phyloP scores from a whole-genome alignment of 2,797 vertebrate genomes.

The Toxotes lorentzi region DNA sequence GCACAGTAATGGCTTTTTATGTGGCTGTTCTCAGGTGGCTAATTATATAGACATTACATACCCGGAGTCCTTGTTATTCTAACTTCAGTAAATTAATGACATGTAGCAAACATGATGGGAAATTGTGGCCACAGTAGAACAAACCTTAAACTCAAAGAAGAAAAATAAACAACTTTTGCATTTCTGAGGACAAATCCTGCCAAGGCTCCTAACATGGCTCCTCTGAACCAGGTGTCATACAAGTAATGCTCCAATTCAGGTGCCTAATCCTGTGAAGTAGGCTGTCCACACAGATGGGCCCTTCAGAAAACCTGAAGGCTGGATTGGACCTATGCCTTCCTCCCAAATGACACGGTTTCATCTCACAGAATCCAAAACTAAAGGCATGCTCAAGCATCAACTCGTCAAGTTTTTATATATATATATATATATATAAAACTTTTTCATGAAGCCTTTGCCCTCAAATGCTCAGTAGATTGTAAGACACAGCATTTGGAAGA shows the following conservation, averaged over 20 bases:
- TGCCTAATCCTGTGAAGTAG: not conserved
- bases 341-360: not conserved
- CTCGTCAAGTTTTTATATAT: not conserved
- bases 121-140: conserved; percentile 66
- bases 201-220: not conserved
- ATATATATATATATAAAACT: not conserved
- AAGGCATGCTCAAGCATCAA: not conserved
- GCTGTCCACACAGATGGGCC: not conserved
- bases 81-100: conserved; percentile 86
- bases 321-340: not conserved
- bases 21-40: conserved; percentile 87
- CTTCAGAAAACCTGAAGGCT: not conserved
- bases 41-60: conserved; percentile 89
- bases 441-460: not conserved
- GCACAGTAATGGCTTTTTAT: conserved; percentile 88
- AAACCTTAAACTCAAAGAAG: conserved; percentile 62
- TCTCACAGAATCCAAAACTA: conserved; percentile 4
- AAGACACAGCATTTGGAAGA: conserved; percentile 8
- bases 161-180: conserved; percentile 57
- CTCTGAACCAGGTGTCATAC: conserved; percentile 44
- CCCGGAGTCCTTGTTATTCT: conserved; percentile 85
- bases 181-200: conserved; percentile 20
- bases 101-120: conserved; percentile 78
- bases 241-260: conserved; percentile 1
- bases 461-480: not conserved